These are phyloP conservation scores for Ornithoptera priamus DNA, from an alignment of 2,888 invertebrate species.

Conservation along the genomic window DNA sequence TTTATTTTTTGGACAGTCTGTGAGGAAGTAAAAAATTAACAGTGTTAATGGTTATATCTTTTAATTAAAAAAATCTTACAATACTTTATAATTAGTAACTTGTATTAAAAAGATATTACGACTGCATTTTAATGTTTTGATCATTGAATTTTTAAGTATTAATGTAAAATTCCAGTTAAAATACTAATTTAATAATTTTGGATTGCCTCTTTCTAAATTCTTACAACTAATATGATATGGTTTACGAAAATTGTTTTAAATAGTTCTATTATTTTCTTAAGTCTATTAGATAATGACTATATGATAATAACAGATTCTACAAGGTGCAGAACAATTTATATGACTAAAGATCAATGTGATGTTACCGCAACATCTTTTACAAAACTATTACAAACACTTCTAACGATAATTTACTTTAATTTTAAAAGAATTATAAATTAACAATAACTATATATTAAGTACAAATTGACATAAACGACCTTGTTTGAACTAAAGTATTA, in stretches of 20 bases:
- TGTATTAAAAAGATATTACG: neutral
- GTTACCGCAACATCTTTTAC: neutral
- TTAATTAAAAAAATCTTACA: neutral
- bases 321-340: neutral
- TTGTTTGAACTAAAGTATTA: neutral
- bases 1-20: neutral
- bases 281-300: neutral
- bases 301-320: neutral
- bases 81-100: neutral
- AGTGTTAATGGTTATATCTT: neutral
- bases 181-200: neutral
- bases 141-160: neutral
- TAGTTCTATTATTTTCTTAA: conserved; percentile 9
- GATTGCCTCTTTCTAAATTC: conserved; percentile 26
- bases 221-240: conserved; percentile 71
- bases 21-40: neutral
- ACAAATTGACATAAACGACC: neutral
- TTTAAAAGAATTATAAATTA: too few relatives aligned
- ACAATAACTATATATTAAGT: neutral
- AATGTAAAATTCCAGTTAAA: neutral
- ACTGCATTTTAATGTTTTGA: neutral
- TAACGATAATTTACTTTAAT: neutral
- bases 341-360: neutral
- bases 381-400: neutral
- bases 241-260: conserved; percentile 46